These are phyloP conservation scores for Lepidurus couesii DNA, from an alignment of 1,140 invertebrate genomes.

Conservation along the genomic window DNA sequence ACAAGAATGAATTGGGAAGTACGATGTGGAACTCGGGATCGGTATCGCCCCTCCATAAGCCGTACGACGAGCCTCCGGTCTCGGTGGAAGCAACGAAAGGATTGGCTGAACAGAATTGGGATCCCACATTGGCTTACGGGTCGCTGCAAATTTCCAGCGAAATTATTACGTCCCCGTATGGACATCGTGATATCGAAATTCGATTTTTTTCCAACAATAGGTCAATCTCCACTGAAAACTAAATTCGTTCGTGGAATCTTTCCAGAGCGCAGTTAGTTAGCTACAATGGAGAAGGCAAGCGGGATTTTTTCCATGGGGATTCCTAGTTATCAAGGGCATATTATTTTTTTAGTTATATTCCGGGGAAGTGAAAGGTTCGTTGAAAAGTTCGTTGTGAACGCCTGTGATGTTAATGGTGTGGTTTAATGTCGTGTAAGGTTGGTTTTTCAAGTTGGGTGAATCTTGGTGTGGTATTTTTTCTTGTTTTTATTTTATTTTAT, in stretches of 20 bases:
- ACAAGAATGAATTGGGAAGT: constrained; percentile 40
- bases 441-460: too few relatives aligned
- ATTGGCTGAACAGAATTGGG: not conserved
- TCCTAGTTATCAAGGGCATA: too few relatives aligned
- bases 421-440: too few relatives aligned
- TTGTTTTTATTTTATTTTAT: too few relatives aligned
- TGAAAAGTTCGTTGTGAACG: too few relatives aligned
- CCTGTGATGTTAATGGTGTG: too few relatives aligned
- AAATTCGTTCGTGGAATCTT: not conserved
- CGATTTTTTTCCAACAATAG: constrained; percentile 51
- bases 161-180: constrained; percentile 63
- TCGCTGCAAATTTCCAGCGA: constrained; percentile 65
- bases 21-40: constrained; percentile 32
- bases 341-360: too few relatives aligned
- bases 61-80: constrained; percentile 38
- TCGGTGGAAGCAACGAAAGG: not conserved
- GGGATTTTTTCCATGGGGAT: too few relatives aligned
- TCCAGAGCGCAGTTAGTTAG: too few relatives aligned
- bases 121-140: not conserved
- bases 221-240: not conserved
- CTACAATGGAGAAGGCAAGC: too few relatives aligned
- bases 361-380: too few relatives aligned
- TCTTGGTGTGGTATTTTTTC: too few relatives aligned
- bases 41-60: constrained; percentile 37
- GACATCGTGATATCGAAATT: constrained; percentile 68